Evolutionary conservation across 2,797 vertebrate species (phyloP).

Genomic region (Calcarius lapponicus): DNA sequence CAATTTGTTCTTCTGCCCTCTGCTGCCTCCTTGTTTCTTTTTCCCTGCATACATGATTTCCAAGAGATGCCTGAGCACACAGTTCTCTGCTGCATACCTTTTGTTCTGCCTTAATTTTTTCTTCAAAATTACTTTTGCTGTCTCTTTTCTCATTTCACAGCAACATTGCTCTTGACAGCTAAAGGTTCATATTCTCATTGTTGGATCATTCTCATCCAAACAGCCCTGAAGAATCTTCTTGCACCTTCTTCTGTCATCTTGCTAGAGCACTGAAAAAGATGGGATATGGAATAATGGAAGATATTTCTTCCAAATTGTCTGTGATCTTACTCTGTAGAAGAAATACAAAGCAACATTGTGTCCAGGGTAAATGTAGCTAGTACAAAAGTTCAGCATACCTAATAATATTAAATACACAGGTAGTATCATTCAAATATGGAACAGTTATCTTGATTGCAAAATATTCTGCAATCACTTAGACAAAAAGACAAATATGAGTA

Average conservation of each 20-base stretch:
- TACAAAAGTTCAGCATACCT: neutral
- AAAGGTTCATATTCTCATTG: rapidly evolving
- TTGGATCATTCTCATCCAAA: neutral
- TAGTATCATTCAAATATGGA: neutral
- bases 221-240: neutral
- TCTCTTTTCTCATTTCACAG: neutral
- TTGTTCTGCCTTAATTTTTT: neutral
- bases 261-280: neutral
- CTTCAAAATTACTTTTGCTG: neutral
- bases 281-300: neutral
- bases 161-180: neutral
- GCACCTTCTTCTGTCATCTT: neutral
- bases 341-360: neutral
- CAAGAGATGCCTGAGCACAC: neutral
- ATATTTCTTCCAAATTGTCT: neutral
- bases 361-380: neutral
- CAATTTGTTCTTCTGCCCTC: neutral
- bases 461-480: neutral
- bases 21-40: neutral
- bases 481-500: neutral
- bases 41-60: neutral
- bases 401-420: neutral
- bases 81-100: neutral
- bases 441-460: neutral
- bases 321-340: neutral